phyloP scores from a whole-genome alignment of 2,797 vertebrate genomes.

The Masticophis lateralis region DNA sequence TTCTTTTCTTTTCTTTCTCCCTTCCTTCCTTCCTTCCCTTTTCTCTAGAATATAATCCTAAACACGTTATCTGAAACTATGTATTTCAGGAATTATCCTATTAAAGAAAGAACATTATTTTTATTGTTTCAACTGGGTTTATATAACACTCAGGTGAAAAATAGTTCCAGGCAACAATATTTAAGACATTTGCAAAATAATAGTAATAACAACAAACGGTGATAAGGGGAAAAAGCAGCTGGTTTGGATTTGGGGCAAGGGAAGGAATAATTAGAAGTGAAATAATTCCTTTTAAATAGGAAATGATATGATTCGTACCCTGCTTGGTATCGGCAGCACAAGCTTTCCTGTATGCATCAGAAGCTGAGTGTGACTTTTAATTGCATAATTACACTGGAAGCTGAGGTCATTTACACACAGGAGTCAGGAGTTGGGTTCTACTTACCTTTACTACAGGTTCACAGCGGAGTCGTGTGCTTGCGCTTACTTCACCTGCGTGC shows the following conservation, averaged over 20 bases:
- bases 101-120: background rate
- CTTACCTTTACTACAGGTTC: too few relatives aligned
- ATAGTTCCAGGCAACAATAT: background rate
- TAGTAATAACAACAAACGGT: background rate
- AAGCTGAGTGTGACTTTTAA: conserved; percentile 14
- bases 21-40: too few relatives aligned
- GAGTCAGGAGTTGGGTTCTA: background rate
- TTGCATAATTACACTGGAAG: background rate
- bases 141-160: background rate
- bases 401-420: background rate
- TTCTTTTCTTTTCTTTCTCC: too few relatives aligned
- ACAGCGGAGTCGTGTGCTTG: too few relatives aligned
- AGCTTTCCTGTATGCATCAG: background rate
- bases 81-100: background rate
- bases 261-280: background rate
- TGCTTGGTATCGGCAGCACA: background rate
- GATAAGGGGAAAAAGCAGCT: too few relatives aligned
- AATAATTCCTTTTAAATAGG: background rate
- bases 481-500: too few relatives aligned
- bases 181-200: background rate
- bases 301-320: background rate
- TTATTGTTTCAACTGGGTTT: background rate
- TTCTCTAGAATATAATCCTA: background rate
- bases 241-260: background rate
- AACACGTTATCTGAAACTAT: background rate